Evolutionary conservation across 2,888 invertebrate genomes (phyloP), one percentile per base, ranked within the genome.

Genomic region (Metacarcinus magister): DNA sequence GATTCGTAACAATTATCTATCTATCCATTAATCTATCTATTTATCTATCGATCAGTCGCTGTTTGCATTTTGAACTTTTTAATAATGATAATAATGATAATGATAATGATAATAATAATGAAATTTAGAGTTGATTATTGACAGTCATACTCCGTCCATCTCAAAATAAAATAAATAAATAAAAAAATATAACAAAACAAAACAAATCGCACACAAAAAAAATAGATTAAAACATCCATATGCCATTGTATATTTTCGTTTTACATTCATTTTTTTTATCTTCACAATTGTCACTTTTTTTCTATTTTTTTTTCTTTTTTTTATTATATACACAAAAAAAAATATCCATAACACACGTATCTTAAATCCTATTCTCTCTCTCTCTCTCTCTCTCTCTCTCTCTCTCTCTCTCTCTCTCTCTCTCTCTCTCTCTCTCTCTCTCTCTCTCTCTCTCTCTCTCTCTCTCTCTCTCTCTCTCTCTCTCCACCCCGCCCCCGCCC

Each of bases 381-480:
- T 32, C 32, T 32, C 32, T 82, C 32, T 32, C 82, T 82, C 32
- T 32, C 82, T 32, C 32, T 82, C 82, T 82, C 82, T 32, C 32
- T 32, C 82, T 82, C 82, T 82, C 82, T 32, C 82, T 82, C 82
- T 82, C 82, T 82, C 32, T 23, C 32, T 82, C 13, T 32, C 32
- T 32, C 28, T 82, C 32, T 82, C 82, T 32, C 32, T 82, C 32
- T 82, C 28, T 82, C 82, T 82, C 28, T 82, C 28, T 32, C 32
- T 82, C 32, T 32, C 82, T 82, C 82, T 32, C 82, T 82, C 82
- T 28, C 82, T 82, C 82, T 82, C 28, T 82, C 82, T 82, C 82
- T 32, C 28, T 82, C 32, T 32, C 32, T 82, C 32, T 32, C 32
- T 32, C 28, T 82, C 82, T 82, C 82, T 32, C 32, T 82, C 32